These are phyloP conservation scores for Lamellibrachia satsuma DNA, from an alignment of 2,888 invertebrate species.

Conservation along the genomic window DNA sequence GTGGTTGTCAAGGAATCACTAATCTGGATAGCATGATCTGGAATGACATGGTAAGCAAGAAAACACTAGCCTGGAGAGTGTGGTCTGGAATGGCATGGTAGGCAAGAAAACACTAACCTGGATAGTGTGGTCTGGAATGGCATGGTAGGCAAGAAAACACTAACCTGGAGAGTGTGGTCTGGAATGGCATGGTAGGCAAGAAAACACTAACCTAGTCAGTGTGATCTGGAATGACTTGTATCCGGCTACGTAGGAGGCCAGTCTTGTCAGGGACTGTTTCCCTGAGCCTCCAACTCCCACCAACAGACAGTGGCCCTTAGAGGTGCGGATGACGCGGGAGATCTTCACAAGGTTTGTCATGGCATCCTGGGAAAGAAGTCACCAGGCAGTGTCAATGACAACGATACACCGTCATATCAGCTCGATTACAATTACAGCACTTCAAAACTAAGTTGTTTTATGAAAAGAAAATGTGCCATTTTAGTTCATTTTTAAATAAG, in stretches of 20 bases:
- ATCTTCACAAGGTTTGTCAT: constrained; percentile 95
- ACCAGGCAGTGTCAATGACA: background rate
- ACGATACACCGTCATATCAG: too few relatives aligned
- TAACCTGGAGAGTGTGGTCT: constrained; percentile 88
- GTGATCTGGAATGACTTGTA: constrained; percentile 96
- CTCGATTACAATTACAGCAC: too few relatives aligned
- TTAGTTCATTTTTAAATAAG: too few relatives aligned
- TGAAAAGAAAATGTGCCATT: too few relatives aligned
- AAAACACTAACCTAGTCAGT: constrained; percentile 75
- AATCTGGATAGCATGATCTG: too few relatives aligned
- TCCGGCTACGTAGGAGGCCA: constrained; percentile 95
- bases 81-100: constrained; percentile 89
- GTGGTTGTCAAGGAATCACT: too few relatives aligned
- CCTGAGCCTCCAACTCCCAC: constrained; percentile 97
- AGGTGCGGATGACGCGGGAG: constrained; percentile 91
- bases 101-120: constrained; percentile 67
- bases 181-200: constrained; percentile 74
- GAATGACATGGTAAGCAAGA: background rate
- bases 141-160: constrained; percentile 67
- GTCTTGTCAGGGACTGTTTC: constrained; percentile 93
- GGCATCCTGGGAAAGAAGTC: constrained; percentile 73
- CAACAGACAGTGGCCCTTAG: constrained; percentile 92
- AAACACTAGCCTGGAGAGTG: constrained; percentile 77
- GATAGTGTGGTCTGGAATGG: constrained; percentile 95
- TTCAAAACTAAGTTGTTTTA: too few relatives aligned